Evolutionary conservation across 2,113 vertebrate species (phyloP), one percentile per base, ranked within the genome.

Genomic region (Pteruthius melanotis): DNA sequence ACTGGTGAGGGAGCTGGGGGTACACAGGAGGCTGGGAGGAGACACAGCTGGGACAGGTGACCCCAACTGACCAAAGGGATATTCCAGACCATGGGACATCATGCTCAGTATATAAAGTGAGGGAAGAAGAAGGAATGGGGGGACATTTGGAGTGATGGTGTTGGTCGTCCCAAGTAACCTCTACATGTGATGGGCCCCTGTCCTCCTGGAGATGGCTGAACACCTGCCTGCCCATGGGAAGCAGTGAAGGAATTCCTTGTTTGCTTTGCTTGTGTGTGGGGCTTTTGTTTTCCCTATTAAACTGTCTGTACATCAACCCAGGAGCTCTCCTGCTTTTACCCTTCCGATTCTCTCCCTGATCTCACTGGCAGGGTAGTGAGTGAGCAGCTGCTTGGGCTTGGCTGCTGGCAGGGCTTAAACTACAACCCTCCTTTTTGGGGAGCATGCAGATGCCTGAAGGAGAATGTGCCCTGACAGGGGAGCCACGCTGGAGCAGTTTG

Each of bases 131-230:
- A n/a, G 1, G 11, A 40, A 50, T 12, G 6, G 40, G 18, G 28
- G 13, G 6, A 45, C 17, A 27, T 53, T 63, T 53, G 47, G 47
- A 63, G 11, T 7, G 22, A 33, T 6, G 11, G 17, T 4, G 22
- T 39, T 33, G 26, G 20, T 26, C 37, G 42, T 61, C 56, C 54
- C 31, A 72, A 39, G 49, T 14, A 39, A 72, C 22, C 0, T 0
- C 27, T 13, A 22, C 1, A 2, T 21, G n/a, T 16, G 22, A 21
- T 12, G 4, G 9, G 13, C 8, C 39, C 33, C 10, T 21, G 33
- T 26, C 71, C 4, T 27, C 39, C 39, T 45, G 47, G 21, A 45
- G 39, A 54, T 15, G 27, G 17, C 27, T 54, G 57, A 72, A 33
- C 39, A 21, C 8, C 26, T 44, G 33, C 6, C 26, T 45, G 14